Base-by-base conservation (phyloP, 2,888 invertebrate genomes). In the Macrophya alboannulata region DNA sequence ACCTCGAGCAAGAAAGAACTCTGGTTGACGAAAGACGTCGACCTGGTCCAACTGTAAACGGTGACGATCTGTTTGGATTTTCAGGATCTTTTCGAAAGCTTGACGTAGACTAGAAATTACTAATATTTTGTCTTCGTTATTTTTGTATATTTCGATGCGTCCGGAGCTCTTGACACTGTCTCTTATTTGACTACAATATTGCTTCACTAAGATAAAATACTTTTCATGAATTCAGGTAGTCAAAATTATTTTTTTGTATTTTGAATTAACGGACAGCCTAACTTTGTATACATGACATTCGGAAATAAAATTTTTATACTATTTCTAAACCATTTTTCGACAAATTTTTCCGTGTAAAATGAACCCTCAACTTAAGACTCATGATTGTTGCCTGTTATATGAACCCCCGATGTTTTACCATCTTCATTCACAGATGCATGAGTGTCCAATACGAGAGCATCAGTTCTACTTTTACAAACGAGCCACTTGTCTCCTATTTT, bases 1-100 rank as follows among this genome's bases (percentile, higher is more conserved):
- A 96, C 74, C 92, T 95, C 48, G 94, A 95, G 71, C 95, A 96
- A 87, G 95, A 95, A 91, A 94, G 94, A 81, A 91, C 95, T 25
- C 94, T 95, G 89, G 94, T 95, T 48, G 94, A 95, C 72, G 94
- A 94, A 81, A 94, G 94, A 9, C 87, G 89, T 21, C 89, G 90
- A 21, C 90, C 89, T 17, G 89, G 89, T 25, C 86, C 89, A 25
- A 76, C 86, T 21, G 82, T 89, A 83, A 88, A 90, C 84, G 84
- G 84, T 43, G 90, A 91, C 86, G 89, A 91, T 72, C 87, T 91
- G 81, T 90, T 91, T 31, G 91, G 90, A n/a, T 89, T 91, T 65
- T 85, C 90, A 6, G 90, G 91, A 1, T 90, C 90, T 21, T 91
- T 91, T 85, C 88, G 89, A 84, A 90, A 90, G 86, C 87, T 91